A percentile compares a stretch with the other conserved stretches of the same genome.
Conservation (phyloP, 2,797 vertebrate species). For the Coracias cyanogaster region DNA sequence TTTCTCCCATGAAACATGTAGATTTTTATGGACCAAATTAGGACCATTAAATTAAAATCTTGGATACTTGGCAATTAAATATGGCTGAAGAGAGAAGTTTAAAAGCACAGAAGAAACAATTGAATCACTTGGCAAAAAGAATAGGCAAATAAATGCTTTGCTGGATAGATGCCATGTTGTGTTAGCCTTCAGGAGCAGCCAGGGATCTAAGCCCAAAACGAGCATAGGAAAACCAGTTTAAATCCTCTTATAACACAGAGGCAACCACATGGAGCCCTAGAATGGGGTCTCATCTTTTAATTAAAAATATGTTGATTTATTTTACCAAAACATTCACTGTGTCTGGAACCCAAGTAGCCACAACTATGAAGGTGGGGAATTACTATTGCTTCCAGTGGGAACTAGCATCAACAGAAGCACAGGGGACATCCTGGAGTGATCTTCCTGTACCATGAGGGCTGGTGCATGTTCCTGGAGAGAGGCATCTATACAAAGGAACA, state of each 20-base stretch:
- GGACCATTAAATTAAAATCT: conserved; percentile 15
- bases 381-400: background rate
- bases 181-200: background rate
- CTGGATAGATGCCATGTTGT: background rate
- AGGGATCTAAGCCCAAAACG: background rate
- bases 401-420: background rate
- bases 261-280: background rate
- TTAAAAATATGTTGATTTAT: background rate
- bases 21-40: conserved; percentile 7
- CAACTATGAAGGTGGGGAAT: background rate
- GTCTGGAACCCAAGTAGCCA: background rate
- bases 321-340: background rate
- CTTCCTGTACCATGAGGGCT: background rate
- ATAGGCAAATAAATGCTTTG: background rate
- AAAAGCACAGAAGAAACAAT: conserved; percentile 9
- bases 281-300: background rate
- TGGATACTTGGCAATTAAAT: background rate
- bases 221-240: background rate
- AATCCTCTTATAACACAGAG: background rate
- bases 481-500: background rate
- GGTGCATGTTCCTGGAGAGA: background rate
- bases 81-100: background rate
- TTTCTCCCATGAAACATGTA: background rate
- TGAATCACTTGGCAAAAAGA: background rate
- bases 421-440: background rate